Conservation (phyloP, 2,113 vertebrate genomes). For the Chiloscyllium plagiosum region DNA sequence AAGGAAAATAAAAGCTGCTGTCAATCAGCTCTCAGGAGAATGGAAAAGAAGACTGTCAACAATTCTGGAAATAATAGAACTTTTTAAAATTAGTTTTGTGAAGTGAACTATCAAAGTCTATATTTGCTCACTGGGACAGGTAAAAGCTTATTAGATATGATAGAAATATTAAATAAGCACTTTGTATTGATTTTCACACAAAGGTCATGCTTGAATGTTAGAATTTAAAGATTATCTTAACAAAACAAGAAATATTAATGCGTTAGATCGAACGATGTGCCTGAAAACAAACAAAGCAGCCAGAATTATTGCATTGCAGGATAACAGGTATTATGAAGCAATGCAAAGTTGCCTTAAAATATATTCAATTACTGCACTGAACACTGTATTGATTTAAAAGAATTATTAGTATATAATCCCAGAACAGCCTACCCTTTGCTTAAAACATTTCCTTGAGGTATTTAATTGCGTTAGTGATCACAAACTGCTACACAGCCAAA, state of each 20-base stretch:
- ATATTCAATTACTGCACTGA: not conserved
- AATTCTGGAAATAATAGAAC: not conserved
- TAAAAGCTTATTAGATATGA: not conserved
- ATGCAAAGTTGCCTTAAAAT: not conserved
- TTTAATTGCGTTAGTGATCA: not conserved
- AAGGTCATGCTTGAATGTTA: not conserved
- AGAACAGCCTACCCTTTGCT: not conserved
- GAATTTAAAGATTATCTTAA: not conserved
- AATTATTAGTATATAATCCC: not conserved
- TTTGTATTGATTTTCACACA: not conserved
- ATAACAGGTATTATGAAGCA: not conserved
- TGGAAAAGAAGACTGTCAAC: not conserved
- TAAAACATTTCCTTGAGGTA: not conserved
- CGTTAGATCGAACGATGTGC: not conserved
- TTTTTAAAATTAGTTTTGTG: not conserved
- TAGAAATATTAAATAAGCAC: not conserved
- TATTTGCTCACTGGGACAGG: not conserved
- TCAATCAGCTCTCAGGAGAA: not conserved
- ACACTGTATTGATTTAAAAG: not conserved
- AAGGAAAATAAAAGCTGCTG: not conserved
- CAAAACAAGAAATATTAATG: not conserved
- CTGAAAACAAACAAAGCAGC: not conserved
- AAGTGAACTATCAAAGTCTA: not conserved
- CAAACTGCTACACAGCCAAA: not conserved
- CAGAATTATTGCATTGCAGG: not conserved